Evolutionary conservation across 2,888 invertebrate genomes (phyloP).

Genomic region (Hirudinaria manillensis): DNA sequence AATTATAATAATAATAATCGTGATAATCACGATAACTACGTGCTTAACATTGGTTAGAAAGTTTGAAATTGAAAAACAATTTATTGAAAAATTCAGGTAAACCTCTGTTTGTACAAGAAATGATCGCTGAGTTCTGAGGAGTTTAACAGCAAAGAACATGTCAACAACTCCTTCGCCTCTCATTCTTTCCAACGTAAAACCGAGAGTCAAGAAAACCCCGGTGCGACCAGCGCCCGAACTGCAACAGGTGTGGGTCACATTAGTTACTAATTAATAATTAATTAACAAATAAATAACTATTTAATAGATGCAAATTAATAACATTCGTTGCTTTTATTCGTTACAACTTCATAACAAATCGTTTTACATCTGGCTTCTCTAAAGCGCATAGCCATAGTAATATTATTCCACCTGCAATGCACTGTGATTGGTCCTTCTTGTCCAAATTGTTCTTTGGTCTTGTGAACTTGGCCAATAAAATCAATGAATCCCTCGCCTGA

Average conservation of each 20-base stretch:
- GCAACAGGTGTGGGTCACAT: slow-evolving; percentile 34
- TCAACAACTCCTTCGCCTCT: slow-evolving; percentile 97
- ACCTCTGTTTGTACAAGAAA: slow-evolving; percentile 98
- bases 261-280: background rate
- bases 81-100: too few relatives aligned
- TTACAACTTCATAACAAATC: background rate
- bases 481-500: slow-evolving; percentile 98
- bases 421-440: slow-evolving; percentile 98
- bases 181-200: slow-evolving; percentile 95
- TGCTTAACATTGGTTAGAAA: too few relatives aligned
- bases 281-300: background rate
- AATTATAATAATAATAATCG: too few relatives aligned
- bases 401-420: slow-evolving; percentile 71
- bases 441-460: slow-evolving; percentile 98
- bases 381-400: background rate
- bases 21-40: too few relatives aligned
- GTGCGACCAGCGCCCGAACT: slow-evolving; percentile 97
- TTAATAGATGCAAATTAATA: background rate
- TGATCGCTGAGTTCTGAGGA: slow-evolving; percentile 91
- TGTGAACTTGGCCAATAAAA: slow-evolving; percentile 98
- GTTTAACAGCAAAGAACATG: slow-evolving; percentile 96
- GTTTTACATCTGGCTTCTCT: too few relatives aligned
- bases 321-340: background rate
- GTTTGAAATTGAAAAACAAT: too few relatives aligned
- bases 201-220: slow-evolving; percentile 94